These are phyloP conservation scores for Lethenteron reissneri DNA, from an alignment of 2,113 vertebrate genomes.

Conservation along the genomic window DNA sequence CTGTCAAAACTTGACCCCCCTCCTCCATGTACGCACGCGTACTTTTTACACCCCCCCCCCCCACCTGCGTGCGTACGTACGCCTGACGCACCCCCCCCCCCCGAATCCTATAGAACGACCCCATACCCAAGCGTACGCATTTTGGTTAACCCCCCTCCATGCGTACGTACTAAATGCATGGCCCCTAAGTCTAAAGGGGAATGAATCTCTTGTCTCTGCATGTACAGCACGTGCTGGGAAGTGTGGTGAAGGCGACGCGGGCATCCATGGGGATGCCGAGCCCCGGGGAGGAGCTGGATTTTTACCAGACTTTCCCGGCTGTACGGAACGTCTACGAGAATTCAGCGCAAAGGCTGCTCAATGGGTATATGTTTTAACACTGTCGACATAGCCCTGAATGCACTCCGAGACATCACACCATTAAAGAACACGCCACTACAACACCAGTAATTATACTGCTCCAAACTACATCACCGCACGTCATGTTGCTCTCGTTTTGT, in stretches of 20 bases:
- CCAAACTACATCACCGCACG: not conserved
- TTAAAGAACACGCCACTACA: not conserved
- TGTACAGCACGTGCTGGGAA: conserved; percentile 47
- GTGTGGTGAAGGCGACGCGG: conserved; percentile 58
- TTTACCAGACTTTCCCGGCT: conserved; percentile 69
- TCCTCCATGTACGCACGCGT: too few relatives aligned
- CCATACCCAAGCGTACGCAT: too few relatives aligned
- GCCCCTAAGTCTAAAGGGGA: too few relatives aligned
- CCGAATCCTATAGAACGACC: too few relatives aligned
- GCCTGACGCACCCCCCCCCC: too few relatives aligned
- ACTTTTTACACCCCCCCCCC: too few relatives aligned
- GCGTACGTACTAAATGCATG: too few relatives aligned
- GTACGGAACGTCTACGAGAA: conserved; percentile 55
- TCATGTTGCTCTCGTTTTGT: not conserved
- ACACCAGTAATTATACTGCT: not conserved
- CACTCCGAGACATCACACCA: not conserved
- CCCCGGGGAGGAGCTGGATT: conserved; percentile 67
- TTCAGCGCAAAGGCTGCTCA: conserved; percentile 47
- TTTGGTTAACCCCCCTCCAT: too few relatives aligned
- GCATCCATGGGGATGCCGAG: conserved; percentile 51
- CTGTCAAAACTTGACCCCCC: too few relatives aligned
- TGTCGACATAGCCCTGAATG: not conserved
- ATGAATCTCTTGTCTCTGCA: too few relatives aligned
- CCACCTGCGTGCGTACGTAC: too few relatives aligned
- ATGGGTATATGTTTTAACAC: conserved; percentile 29